Conservation (phyloP, 1,140 invertebrate genomes). For the Drosophila takahashii region DNA sequence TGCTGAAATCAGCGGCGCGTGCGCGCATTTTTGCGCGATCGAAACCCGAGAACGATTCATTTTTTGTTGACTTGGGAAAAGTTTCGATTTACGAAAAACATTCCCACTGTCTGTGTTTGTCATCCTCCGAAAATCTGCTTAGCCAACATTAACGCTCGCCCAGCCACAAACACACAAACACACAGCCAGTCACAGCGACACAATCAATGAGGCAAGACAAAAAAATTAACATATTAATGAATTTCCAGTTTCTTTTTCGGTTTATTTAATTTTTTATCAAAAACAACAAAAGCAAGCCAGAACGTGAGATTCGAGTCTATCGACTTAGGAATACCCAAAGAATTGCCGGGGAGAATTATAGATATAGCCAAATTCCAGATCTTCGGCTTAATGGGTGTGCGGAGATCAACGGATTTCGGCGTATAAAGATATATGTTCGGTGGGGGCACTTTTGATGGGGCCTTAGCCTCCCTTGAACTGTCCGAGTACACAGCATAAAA, state of each 20-base stretch:
- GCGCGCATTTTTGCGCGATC: slow-evolving; percentile 42
- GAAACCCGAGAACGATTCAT: slow-evolving; percentile 30
- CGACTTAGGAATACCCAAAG: slow-evolving; percentile 21
- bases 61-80: slow-evolving; percentile 26
- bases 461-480: slow-evolving; percentile 29
- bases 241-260: slow-evolving; percentile 73
- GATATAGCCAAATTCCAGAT: slow-evolving; percentile 7
- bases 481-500: neutral
- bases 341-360: neutral
- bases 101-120: slow-evolving; percentile 35
- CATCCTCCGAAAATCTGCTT: slow-evolving; percentile 41
- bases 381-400: slow-evolving; percentile 1
- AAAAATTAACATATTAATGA: slow-evolving; percentile 81
- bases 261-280: slow-evolving; percentile 45
- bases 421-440: neutral
- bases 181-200: slow-evolving; percentile 20
- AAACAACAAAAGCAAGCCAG: slow-evolving; percentile 11
- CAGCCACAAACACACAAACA: neutral
- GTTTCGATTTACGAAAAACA: slow-evolving; percentile 35
- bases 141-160: slow-evolving; percentile 34
- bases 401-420: slow-evolving; percentile 14
- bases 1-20: slow-evolving; percentile 32
- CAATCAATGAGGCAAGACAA: slow-evolving; percentile 59
- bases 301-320: slow-evolving; percentile 10
- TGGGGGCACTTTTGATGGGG: slow-evolving; percentile 2